Evolutionary conservation across 1,140 invertebrate species (phyloP), one percentile per base, ranked within the genome.

Genomic region (Brachionus plicatilis): DNA sequence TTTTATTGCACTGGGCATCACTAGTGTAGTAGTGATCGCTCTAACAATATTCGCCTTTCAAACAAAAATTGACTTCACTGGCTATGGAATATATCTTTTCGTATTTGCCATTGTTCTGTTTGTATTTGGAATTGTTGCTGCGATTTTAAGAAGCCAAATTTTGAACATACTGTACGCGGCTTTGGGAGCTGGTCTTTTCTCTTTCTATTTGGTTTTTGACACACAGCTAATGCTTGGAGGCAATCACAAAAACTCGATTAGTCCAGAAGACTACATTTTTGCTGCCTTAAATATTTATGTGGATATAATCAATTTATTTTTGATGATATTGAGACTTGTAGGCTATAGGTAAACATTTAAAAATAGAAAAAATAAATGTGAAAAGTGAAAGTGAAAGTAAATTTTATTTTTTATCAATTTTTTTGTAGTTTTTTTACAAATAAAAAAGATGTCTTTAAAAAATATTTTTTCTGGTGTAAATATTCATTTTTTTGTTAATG

Each of bases 231-330:
- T 99, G 93, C 92, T 98, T 88, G 95, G 95, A 79, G 95, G 95
- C 7, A 93, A 93, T 12, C 95, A 97, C 88, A 94, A 94, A 88
- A 96, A 95, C 90, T 92, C 93, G 0, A 92, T 98, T 27, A 97
- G 95, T 1, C 95, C 96, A 0, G 96, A 98, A 88, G 96, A 99
- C 87, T 98, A 99, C 88, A 94, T 98, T 47, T 95, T 97, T 87
- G 96, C 95, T 45, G 94, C 95, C 2, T 91, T 98, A 0, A 96
- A 94, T 87, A 89, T 98, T 0, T 97, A 97, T 88, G 88, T 96
- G 78, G 96, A 97, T 89, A 93, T 97, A 84, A 90, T 97, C 85
- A 95, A 96, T 86, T 94, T 97, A 66, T 96, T 97, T 91, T 87
- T 96, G 37, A 94, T 94, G 87, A 94, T 97, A 87, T 91, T 97